A percentile compares a stretch with the other conserved stretches of the same genome.
phyloP scores from a whole-genome alignment of 2,888 invertebrate genomes.

The Eristalinus aeneus region DNA sequence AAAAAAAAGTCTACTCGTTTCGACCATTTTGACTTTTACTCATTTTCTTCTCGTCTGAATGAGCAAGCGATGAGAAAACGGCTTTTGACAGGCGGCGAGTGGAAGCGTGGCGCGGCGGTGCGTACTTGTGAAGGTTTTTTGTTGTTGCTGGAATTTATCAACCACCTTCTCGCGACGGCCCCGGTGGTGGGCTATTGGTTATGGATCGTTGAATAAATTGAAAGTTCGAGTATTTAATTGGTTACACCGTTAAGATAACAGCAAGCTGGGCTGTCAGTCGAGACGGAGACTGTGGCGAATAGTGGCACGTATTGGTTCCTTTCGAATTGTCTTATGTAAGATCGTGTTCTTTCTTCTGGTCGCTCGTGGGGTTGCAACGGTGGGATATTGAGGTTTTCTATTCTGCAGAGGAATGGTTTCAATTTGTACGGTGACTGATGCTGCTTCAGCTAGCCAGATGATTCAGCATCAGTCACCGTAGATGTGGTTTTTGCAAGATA shows the following conservation, averaged over 20 bases:
- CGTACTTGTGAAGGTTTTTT: not conserved
- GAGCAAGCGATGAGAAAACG: constrained; percentile 46
- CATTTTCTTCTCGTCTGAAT: constrained; percentile 48
- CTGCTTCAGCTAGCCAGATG: no score
- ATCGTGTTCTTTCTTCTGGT: not conserved
- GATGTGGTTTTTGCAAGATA: no score
- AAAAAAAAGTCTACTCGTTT: constrained; percentile 14
- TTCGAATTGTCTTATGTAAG: not conserved
- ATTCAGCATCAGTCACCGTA: no score
- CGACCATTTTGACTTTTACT: constrained; percentile 50
- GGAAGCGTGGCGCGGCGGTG: not conserved
- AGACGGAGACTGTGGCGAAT: not conserved
- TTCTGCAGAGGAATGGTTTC: not conserved
- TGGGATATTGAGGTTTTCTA: not conserved
- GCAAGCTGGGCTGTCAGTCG: not conserved
- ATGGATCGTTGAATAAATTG: constrained; percentile 41
- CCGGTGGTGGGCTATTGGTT: constrained; percentile 29
- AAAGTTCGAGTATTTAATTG: constrained; percentile 40
- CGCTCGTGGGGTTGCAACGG: not conserved
- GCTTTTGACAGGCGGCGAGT: constrained; percentile 48
- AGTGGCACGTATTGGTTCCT: not conserved
- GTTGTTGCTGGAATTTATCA: not conserved
- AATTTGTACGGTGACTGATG: no score
- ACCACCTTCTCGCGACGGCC: not conserved
- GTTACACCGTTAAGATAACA: constrained; percentile 29